Percentiles rank a stretch among this genome's conserved stretches.
These are phyloP conservation scores for Plutomurus gul DNA, from an alignment of 1,140 invertebrate genomes.

Conservation along the genomic window DNA sequence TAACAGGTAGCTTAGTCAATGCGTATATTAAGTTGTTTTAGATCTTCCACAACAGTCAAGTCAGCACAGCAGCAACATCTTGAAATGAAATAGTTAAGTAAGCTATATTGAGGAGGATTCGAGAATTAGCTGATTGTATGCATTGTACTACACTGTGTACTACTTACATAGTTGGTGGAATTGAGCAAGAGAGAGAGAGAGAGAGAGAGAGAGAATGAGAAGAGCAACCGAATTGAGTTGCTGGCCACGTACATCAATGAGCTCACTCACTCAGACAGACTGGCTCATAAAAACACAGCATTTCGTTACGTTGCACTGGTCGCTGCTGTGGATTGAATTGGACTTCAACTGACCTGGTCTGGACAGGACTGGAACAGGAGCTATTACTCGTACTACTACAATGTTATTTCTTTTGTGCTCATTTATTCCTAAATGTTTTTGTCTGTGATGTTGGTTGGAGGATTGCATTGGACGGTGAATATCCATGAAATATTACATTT, in stretches of 20 bases:
- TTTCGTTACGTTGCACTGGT: neutral
- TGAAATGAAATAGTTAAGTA: slow-evolving; percentile 15
- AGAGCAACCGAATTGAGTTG: slow-evolving; percentile 40
- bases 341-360: neutral
- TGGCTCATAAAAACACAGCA: slow-evolving; percentile 15
- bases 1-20: neutral
- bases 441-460: neutral
- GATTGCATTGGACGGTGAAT: neutral
- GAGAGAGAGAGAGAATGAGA: neutral
- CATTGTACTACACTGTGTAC: neutral
- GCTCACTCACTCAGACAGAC: slow-evolving; percentile 20
- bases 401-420: slow-evolving; percentile 28
- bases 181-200: too few relatives aligned
- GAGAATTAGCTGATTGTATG: slow-evolving; percentile 12
- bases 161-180: too few relatives aligned
- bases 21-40: slow-evolving; percentile 4
- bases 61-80: too few relatives aligned
- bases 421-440: slow-evolving; percentile 23
- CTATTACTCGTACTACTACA: neutral
- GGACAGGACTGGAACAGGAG: slow-evolving; percentile 26
- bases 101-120: slow-evolving; percentile 16
- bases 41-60: neutral
- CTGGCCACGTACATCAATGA: slow-evolving; percentile 41
- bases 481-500: slow-evolving; percentile 20
- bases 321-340: neutral